Evolutionary conservation across 1,140 invertebrate species (phyloP).

Genomic region (Drosophila punjabiensis): DNA sequence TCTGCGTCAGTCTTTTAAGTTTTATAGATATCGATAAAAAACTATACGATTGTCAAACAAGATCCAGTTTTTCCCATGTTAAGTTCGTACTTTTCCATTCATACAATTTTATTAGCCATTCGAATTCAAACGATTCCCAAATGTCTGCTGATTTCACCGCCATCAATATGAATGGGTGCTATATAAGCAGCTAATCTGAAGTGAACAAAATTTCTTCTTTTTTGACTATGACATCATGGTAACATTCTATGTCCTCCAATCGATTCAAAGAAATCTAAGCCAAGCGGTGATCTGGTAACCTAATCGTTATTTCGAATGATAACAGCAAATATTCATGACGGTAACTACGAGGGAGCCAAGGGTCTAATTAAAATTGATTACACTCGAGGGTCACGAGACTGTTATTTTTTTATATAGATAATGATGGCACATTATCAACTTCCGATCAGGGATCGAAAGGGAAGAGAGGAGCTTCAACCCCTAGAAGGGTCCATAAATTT

Average conservation of each 20-base stretch:
- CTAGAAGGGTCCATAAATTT: constrained; percentile 51
- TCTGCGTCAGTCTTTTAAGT: neutral
- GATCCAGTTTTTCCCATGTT: neutral
- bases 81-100: constrained; percentile 17
- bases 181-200: neutral
- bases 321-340: constrained; percentile 21
- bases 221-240: constrained; percentile 33
- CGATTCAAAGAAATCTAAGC: constrained; percentile 37
- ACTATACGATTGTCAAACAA: neutral
- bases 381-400: constrained; percentile 26
- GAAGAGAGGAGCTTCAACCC: neutral
- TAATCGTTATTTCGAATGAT: constrained; percentile 36
- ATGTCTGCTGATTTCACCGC: constrained; percentile 2
- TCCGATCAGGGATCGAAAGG: neutral
- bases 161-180: constrained; percentile 16
- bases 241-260: constrained; percentile 10
- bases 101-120: constrained; percentile 1
- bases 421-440: neutral
- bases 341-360: neutral
- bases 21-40: neutral
- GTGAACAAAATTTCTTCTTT: neutral
- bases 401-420: neutral
- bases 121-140: constrained; percentile 1
- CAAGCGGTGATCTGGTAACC: constrained; percentile 11
- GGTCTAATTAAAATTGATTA: constrained; percentile 54